Base-by-base conservation (phyloP, 2,113 vertebrate genomes). In the Eidolon helvum region DNA sequence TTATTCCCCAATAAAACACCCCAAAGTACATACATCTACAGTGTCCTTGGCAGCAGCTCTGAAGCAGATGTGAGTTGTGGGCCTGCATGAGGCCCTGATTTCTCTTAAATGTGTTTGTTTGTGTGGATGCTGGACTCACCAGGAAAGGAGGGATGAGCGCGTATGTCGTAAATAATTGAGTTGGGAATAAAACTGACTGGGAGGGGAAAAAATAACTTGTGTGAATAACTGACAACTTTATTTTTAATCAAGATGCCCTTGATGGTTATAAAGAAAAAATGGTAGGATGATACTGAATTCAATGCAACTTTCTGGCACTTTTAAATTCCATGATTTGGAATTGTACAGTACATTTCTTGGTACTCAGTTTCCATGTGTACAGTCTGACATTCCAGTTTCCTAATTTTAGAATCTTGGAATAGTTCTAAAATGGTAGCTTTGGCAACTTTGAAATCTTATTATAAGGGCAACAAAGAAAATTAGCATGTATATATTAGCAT, bases 331-430 rank as follows among this genome's bases (percentile, higher is more conserved):
- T 53, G 53, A 35, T 65, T 24, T 90, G 79, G 45, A 87, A 83
- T 89, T 91, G 78, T 61, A 0, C 40, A 33, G 61, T 15, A 2
- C 8, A 2, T 85, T 65, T 96, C 80, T 79, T 45, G 85, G 57
- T 72, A 83, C 57, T 95, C 77, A 3, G n/a, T 75, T 90, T 95
- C 84, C 79, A 14, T 88, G 72, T 92, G 65, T 53, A 0, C 74
- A 66, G 65, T 12, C 66, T 5, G 61, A 30, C 33, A 2, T 43
- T 65, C 43, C 24, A 14, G 28, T 87, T 88, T 95, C 90, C 86
- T 80, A 75, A 97, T 96, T 97, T 98, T 95, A 85, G 97, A 97
- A 94, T 91, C 97, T 89, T 66, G 93, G 87, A 96, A 92, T 94
- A 96, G 96, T 94, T 77, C 95, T 85, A 90, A 98, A 97, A 83